These are phyloP conservation scores for Limnephilus auricula DNA, from an alignment of 2,888 invertebrate genomes.

Conservation along the genomic window DNA sequence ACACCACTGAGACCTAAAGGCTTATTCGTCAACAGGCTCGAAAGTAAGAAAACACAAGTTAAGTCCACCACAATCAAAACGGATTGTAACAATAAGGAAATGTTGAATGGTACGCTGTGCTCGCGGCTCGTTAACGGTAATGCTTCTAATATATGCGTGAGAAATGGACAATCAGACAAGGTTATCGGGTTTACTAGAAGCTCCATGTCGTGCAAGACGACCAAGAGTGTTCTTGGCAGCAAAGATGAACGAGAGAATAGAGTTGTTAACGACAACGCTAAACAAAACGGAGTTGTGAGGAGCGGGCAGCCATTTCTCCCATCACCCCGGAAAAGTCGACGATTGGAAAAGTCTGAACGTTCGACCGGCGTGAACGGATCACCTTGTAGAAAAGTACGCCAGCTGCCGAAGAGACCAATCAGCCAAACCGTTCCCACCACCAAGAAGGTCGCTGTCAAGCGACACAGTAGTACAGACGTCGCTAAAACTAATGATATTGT, in stretches of 20 bases:
- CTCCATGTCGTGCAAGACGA: slow-evolving; percentile 12
- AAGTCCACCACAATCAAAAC: slow-evolving; percentile 40
- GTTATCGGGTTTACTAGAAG: slow-evolving; percentile 42
- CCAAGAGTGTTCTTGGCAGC: slow-evolving; percentile 41
- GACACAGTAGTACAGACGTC: slow-evolving; percentile 46
- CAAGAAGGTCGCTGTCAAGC: slow-evolving; percentile 25
- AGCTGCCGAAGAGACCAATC: slow-evolving; percentile 67
- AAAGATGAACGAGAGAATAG: slow-evolving; percentile 53
- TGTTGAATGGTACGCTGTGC: slow-evolving; percentile 36
- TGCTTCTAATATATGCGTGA: slow-evolving; percentile 47
- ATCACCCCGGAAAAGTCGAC: slow-evolving; percentile 75
- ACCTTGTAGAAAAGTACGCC: slow-evolving; percentile 75
- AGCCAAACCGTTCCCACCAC: slow-evolving; percentile 69
- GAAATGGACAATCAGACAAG: slow-evolving; percentile 37
- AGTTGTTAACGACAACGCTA: slow-evolving; percentile 38
- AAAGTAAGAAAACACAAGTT: slow-evolving; percentile 53
- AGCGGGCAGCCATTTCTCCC: slow-evolving; percentile 28
- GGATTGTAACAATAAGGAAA: slow-evolving; percentile 35
- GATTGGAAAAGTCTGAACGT: slow-evolving; percentile 75
- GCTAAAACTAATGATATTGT: slow-evolving; percentile 34
- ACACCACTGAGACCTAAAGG: slow-evolving; percentile 61
- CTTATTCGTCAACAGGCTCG: slow-evolving; percentile 59
- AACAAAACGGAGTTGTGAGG: slow-evolving; percentile 33
- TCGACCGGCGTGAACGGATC: slow-evolving; percentile 75
- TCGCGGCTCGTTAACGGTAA: slow-evolving; percentile 43